Evolutionary conservation across 2,113 vertebrate genomes (phyloP).

Genomic region (Fulica atra): DNA sequence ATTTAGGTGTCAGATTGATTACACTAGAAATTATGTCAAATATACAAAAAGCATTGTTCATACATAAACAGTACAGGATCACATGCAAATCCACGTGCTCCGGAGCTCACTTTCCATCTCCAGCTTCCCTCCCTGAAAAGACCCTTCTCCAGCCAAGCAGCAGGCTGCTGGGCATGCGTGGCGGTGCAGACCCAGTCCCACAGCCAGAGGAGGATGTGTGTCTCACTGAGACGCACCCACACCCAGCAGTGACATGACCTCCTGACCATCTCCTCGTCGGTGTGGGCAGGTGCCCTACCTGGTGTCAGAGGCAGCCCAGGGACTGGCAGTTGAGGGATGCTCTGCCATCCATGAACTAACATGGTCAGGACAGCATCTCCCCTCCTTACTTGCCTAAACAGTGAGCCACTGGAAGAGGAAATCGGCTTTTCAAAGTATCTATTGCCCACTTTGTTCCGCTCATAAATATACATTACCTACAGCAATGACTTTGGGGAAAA

Average conservation of each 20-base stretch:
- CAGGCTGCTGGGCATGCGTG: accelerated
- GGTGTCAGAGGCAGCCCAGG: background rate
- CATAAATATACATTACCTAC: conserved; percentile 62
- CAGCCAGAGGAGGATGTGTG: background rate
- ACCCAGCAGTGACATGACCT: background rate
- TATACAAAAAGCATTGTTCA: background rate
- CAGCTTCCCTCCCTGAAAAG: background rate
- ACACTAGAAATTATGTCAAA: background rate
- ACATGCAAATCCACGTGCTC: background rate
- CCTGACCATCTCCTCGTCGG: background rate
- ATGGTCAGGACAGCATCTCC: background rate
- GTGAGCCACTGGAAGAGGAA: background rate
- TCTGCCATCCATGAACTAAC: background rate
- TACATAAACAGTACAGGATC: background rate
- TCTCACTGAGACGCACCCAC: accelerated
- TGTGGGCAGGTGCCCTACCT: too few relatives aligned
- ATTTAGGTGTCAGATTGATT: background rate
- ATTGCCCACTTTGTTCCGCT: conserved; percentile 32
- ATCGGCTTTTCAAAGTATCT: conserved; percentile 6
- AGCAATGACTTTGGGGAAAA: conserved; percentile 47
- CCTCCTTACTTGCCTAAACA: background rate
- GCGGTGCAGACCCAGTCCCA: accelerated
- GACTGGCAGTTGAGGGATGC: accelerated
- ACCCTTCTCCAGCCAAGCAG: background rate
- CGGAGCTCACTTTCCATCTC: background rate